Base-by-base conservation (phyloP, 2,113 vertebrate species). In the Eublepharis macularius region DNA sequence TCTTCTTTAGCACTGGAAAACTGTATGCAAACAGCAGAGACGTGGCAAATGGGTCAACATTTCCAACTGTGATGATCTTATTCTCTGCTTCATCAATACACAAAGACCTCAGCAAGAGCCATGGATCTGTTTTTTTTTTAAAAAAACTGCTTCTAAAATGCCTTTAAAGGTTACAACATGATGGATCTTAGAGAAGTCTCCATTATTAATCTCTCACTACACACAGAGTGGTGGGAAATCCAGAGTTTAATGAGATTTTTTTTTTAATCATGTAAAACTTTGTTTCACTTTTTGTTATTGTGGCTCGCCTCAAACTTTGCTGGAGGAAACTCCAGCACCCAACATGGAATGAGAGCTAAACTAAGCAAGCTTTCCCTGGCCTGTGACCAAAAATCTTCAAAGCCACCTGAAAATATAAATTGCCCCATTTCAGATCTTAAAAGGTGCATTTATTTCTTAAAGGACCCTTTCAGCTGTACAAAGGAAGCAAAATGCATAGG, bases 331-430 rank as follows among this genome's bases (percentile, higher is more conserved):
- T 60, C 68, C 76, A 83, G 91, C 85, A 85, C 14, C 29, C 76
- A 66, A 76, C 68, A 57, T 9, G 36, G 90, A 69, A 36, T 66
- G 87, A 29, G 87, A 85, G 85, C 87, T 89, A 82, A 70, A 54
- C 80, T 69, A 45, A 39, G 36, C 0, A 2, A 81, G 76, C 60
- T 92, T 89, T 79, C 51, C 60, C 66, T 89, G 89, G 68, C 2
- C 83, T 86, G 76, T 17, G 3, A 87, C 81, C 84, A 88, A 82
- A 32, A 47, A 68, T 88, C 80, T 86, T 85, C 43, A 82, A 84
- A 86, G 68, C 51, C 87, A 84, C 87, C 82, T 72, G 51, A 88
- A 86, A 39, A 78, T 4, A 91, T 89, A 91, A 92, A 92, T 88
- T 83, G 68, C 41, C 76, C 45, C 14, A 60, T 11, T 84, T 51